Evolutionary conservation across 1,140 invertebrate species (phyloP), one percentile per base, ranked within the genome.

Genomic region (Drosophila parabipectinata): DNA sequence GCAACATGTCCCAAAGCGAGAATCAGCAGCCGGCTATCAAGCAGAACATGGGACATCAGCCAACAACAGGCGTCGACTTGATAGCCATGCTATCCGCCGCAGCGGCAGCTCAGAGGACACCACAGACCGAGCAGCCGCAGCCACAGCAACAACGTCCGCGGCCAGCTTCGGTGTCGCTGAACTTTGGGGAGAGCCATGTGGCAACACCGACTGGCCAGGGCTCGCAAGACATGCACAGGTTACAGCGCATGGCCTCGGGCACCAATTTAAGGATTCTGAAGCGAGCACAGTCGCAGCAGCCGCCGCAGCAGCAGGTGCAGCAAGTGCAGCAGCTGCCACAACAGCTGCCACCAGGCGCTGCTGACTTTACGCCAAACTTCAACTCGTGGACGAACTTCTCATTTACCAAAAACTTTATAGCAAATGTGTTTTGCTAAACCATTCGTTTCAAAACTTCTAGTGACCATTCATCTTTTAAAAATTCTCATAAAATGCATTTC

Each of bases 341-440:
- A 7, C 62, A 67, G 15, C 73, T 34, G 9, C 71, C 48, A 18
- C 34, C 48, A 14, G 73, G 62, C 8, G 21, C 34, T 12, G 34
- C 37, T 14, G 67, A 80, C 45, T 90, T 83, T 58, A 79, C 78
- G 76, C 90, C 90, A 64, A 91, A 69, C 71, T 91, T 91, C 8
- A 90, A 90, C 84, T 90, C 90, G 73, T 91, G 90, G 90, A 91
- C 79, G 53, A 91, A 91, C 90, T 91, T 91, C 55, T 88, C 90
- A 72, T 91, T 91, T 66, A 91, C 90, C 53, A 91, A 91, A 77
- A 91, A 91, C 79, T 90, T 90, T 55, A 91, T 91, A 74, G 82
- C 90, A 76, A 91, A 91, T 68, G 90, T 91, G 18, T 91, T 91
- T 90, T 91, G 90, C 88, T 91, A 90, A 84, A 63, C 30, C 48